Evolutionary conservation across 2,888 invertebrate species (phyloP).

Genomic region (Habroteleia sp.): DNA sequence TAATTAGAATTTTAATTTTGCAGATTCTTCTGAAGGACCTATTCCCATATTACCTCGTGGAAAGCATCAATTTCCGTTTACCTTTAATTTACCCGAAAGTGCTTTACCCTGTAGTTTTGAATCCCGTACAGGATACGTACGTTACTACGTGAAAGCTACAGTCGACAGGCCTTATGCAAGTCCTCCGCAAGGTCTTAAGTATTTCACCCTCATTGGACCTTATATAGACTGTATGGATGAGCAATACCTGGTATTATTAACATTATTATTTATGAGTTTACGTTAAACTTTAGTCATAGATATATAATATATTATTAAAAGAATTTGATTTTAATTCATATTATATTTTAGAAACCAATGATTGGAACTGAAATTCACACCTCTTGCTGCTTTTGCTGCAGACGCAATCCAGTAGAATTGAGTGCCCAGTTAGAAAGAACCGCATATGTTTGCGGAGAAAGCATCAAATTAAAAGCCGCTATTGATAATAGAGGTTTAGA

Average conservation of each 20-base stretch:
- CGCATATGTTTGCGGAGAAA: slow-evolving; percentile 89
- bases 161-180: slow-evolving; percentile 90
- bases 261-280: too few relatives aligned
- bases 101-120: slow-evolving; percentile 89
- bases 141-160: slow-evolving; percentile 87
- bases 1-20: slow-evolving; percentile 50
- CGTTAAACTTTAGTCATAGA: too few relatives aligned
- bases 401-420: slow-evolving; percentile 85
- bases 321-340: too few relatives aligned
- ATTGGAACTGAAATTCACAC: slow-evolving; percentile 85
- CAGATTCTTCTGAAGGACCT: slow-evolving; percentile 83
- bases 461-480: slow-evolving; percentile 85
- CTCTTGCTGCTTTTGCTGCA: slow-evolving; percentile 88
- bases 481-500: slow-evolving; percentile 87
- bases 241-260: slow-evolving; percentile 86
- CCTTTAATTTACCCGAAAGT: slow-evolving; percentile 87
- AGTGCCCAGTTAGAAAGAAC: slow-evolving; percentile 87
- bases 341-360: slow-evolving; percentile 85
- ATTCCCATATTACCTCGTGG: slow-evolving; percentile 87
- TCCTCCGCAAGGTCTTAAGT: slow-evolving; percentile 90
- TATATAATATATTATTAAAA: too few relatives aligned
- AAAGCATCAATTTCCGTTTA: slow-evolving; percentile 86
- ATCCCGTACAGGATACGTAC: slow-evolving; percentile 87
- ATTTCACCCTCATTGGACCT: slow-evolving; percentile 89
- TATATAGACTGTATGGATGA: slow-evolving; percentile 91